Evolutionary conservation across 2,888 invertebrate genomes (phyloP).

Genomic region (Tiphia femorata): DNA sequence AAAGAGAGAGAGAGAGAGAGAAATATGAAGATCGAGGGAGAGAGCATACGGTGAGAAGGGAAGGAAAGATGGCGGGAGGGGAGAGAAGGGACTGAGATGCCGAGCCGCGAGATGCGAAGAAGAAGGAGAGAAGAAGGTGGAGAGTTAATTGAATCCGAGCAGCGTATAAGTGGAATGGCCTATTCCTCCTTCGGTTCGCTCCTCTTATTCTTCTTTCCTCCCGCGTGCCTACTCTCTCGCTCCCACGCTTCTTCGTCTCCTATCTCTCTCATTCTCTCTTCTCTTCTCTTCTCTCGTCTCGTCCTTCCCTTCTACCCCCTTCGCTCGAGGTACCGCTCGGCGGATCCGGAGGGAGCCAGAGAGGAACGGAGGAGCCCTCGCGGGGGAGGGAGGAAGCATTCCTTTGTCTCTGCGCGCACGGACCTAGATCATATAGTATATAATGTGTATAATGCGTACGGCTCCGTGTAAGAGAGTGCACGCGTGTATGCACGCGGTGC

Average conservation of each 20-base stretch:
- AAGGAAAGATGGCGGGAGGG: constrained; percentile 39
- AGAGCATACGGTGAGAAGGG: constrained; percentile 43
- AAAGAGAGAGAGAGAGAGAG: constrained; percentile 43
- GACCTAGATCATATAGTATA: constrained; percentile 54
- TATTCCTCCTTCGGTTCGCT: constrained; percentile 63
- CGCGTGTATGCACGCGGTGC: constrained; percentile 25
- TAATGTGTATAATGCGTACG: constrained; percentile 38
- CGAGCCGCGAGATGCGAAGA: constrained; percentile 56
- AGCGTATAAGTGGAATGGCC: constrained; percentile 69
- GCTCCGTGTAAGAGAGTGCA: constrained; percentile 28
- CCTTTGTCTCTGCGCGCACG: constrained; percentile 66
- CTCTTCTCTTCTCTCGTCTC: constrained; percentile 28
- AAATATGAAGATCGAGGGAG: too few relatives aligned
- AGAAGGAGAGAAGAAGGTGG: constrained; percentile 60
- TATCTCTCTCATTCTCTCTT: constrained; percentile 16
- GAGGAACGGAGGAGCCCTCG: constrained; percentile 45
- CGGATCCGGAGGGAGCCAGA: constrained; percentile 50
- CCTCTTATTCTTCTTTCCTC: constrained; percentile 64
- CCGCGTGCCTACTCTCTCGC: constrained; percentile 44
- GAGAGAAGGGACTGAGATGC: constrained; percentile 48
- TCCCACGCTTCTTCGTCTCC: constrained; percentile 14
- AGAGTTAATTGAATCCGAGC: constrained; percentile 69
- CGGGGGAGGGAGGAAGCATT: constrained; percentile 56
- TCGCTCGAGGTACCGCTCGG: constrained; percentile 49
- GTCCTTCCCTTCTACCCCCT: constrained; percentile 52